Base-by-base conservation (phyloP, 2,888 invertebrate genomes). In the Cryptus viduatorius region DNA sequence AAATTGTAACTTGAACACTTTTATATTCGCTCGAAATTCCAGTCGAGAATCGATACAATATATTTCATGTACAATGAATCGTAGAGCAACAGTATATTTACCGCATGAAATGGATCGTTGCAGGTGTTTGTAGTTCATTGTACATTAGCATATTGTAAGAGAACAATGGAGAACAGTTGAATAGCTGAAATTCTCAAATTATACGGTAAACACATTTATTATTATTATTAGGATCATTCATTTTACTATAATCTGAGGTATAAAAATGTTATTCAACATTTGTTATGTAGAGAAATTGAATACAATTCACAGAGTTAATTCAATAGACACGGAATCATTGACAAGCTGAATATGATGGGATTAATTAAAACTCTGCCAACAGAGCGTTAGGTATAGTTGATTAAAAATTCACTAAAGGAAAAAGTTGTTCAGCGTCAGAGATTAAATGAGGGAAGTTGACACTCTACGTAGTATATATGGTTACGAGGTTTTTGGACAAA, bases 1-100 rank as follows among this genome's bases (percentile, higher is more conserved):
- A 46, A 59, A 72, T 72, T 72, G 46, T 72, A 72, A 72, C 24
- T 12, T 44, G 29, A 59, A 24, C 42, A 24, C n/a, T 59, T 44
- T 59, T 29, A 59, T 59, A 44, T 72, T 72, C 29, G 46, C 8
- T 7, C 29, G 59, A 10, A 24, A n/a, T 42, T 56, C 19, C 37
- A 19, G 56, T 42, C 19, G 56, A 4, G 19, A 56, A 71, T 56
- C 24, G 56, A 42, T 56, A 19, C 37, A 50, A 71, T 42, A 56
- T 56, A 37, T 50, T 53, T 53, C 53, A 19, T 59, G 19, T 59
- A 59, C 14, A 8, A 19, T 53, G 19, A 53, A 19, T 56, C 4
- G 8, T 24, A 3, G 5, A 29, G 29, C n/a, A 4, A 4, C n/a
- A 7, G 29, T 31, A 61, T 61, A 61, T 31, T 61, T 31, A 61